Percentiles rank a stretch among this genome's conserved stretches.
phyloP scores from a whole-genome alignment of 2,797 vertebrate genomes.

The Natrix natrix region DNA sequence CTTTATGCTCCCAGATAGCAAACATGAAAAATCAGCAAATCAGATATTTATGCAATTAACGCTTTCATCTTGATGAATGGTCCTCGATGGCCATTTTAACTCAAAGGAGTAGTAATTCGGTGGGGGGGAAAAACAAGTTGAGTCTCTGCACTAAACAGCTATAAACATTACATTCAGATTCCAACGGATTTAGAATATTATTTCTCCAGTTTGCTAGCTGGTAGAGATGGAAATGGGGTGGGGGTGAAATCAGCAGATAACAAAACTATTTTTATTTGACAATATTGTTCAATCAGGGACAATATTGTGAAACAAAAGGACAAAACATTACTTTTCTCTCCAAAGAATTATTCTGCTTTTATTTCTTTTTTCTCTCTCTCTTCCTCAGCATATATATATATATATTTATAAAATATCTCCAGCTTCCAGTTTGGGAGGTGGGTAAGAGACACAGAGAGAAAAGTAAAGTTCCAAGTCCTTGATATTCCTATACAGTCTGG shows the following conservation, averaged over 20 bases:
- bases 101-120: constrained; percentile 51
- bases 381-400: background rate
- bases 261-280: background rate
- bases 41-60: constrained; percentile 58
- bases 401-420: background rate
- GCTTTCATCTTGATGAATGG: constrained; percentile 59
- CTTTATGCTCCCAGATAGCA: background rate
- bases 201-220: constrained; percentile 14
- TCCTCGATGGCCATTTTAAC: constrained; percentile 51
- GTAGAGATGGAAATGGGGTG: rapidly evolving
- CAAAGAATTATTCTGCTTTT: background rate
- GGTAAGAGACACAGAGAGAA: no score
- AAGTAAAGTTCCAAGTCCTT: background rate
- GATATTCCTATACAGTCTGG: background rate
- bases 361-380: background rate
- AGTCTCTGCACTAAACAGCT: constrained; percentile 35
- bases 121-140: constrained; percentile 37
- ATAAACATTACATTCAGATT: constrained; percentile 9
- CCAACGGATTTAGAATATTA: constrained; percentile 32
- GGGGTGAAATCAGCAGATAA: background rate
- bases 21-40: constrained; percentile 59
- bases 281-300: background rate
- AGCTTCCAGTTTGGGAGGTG: background rate
- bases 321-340: background rate
- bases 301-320: background rate